Percentiles rank a stretch among this genome's conserved stretches.
phyloP scores from a whole-genome alignment of 2,797 vertebrate genomes.

The Xyrichtys novacula region DNA sequence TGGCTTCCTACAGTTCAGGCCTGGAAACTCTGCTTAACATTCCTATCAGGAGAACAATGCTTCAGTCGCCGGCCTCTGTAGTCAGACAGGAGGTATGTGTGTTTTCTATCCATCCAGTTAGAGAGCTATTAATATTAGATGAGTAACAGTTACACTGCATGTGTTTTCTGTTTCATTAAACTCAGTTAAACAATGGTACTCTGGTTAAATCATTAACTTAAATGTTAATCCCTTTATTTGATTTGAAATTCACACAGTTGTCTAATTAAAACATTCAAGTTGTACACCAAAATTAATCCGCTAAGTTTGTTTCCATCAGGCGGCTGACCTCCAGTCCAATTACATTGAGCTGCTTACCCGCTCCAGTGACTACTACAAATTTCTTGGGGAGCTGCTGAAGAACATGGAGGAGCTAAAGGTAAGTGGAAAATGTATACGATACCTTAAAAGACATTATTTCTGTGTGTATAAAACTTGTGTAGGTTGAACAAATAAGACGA shows the following conservation, averaged over 20 bases:
- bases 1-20: conserved; percentile 94
- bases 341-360: conserved; percentile 96
- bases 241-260: conserved; percentile 1
- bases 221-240: neutral
- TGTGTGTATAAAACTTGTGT: neutral
- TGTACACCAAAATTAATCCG: conserved; percentile 21
- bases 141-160: neutral
- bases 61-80: conserved; percentile 92
- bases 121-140: neutral
- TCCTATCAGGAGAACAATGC: conserved; percentile 93
- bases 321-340: conserved; percentile 88
- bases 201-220: neutral
- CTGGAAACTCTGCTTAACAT: conserved; percentile 96
- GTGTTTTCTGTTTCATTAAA: too few species aligned
- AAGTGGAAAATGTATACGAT: conserved; percentile 33
- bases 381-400: conserved; percentile 94
- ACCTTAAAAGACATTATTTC: neutral
- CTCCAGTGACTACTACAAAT: conserved; percentile 93
- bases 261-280: neutral
- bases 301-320: conserved; percentile 78
- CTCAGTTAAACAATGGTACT: too few species aligned
- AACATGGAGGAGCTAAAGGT: conserved; percentile 98
- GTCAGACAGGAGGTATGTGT: conserved; percentile 91
- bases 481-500: neutral
- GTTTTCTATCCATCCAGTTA: conserved; percentile 72